phyloP scores from a whole-genome alignment of 2,797 vertebrate genomes.

The Ctenopoma multispine region DNA sequence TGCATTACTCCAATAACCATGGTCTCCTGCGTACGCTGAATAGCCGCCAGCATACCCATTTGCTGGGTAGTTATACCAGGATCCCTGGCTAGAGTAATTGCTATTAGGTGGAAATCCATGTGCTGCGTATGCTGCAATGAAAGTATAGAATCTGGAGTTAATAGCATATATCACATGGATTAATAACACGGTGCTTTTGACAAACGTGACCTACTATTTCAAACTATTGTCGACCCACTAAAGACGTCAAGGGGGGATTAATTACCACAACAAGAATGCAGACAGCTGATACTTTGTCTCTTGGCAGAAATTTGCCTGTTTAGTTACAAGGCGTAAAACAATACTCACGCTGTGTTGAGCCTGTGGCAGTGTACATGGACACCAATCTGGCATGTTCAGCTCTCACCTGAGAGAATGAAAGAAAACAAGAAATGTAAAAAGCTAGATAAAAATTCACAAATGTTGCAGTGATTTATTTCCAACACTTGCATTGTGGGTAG shows the following conservation, averaged over 20 bases:
- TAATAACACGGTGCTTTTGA: constrained; percentile 62
- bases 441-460: constrained; percentile 1
- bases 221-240: constrained; percentile 62
- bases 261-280: constrained; percentile 56
- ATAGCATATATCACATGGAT: constrained; percentile 61
- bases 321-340: constrained; percentile 14
- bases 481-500: constrained; percentile 71
- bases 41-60: constrained; percentile 85
- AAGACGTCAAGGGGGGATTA: constrained; percentile 51
- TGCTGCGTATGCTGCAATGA: constrained; percentile 86
- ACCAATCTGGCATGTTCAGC: constrained; percentile 73
- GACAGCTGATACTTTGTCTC: constrained; percentile 42
- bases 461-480: not conserved
- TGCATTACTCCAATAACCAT: constrained; percentile 86
- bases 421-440: not conserved
- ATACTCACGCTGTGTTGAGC: constrained; percentile 81
- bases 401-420: constrained; percentile 75
- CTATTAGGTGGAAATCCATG: constrained; percentile 85
- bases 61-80: constrained; percentile 87
- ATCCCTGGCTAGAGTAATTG: constrained; percentile 86
- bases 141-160: constrained; percentile 83
- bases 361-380: constrained; percentile 79
- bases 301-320: constrained; percentile 37
- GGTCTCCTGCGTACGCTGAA: constrained; percentile 84
- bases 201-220: constrained; percentile 61